A percentile compares a stretch with the other conserved stretches of the same genome.
These are phyloP conservation scores for Myripristis murdjan DNA, from an alignment of 2,797 vertebrate genomes.

Conservation along the genomic window DNA sequence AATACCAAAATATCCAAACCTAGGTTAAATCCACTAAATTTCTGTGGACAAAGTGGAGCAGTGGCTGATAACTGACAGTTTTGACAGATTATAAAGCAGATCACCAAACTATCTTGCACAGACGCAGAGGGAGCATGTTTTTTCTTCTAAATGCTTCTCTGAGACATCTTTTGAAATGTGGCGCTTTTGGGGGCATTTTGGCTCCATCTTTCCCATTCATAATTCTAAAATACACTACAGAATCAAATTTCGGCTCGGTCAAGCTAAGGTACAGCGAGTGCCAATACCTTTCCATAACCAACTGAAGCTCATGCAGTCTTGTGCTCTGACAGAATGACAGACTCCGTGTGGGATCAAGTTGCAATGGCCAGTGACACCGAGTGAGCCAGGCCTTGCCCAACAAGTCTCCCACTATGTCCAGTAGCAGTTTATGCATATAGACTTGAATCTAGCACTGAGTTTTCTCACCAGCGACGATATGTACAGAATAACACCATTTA, in stretches of 20 bases:
- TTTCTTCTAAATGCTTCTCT: conserved; percentile 11
- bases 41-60: conserved; percentile 22
- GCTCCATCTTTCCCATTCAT: background rate
- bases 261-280: conserved; percentile 16
- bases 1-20: conserved; percentile 31
- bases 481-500: conserved; percentile 71
- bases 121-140: conserved; percentile 31
- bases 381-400: conserved; percentile 36
- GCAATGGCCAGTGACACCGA: conserved; percentile 39
- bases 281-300: conserved; percentile 14
- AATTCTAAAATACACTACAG: conserved; percentile 14
- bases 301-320: conserved; percentile 19
- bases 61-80: conserved; percentile 20
- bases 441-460: conserved; percentile 68
- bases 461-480: conserved; percentile 69
- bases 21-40: conserved; percentile 42
- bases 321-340: conserved; percentile 41
- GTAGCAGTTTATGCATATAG: conserved; percentile 51
- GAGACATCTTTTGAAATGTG: conserved; percentile 33
- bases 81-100: conserved; percentile 18
- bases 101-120: conserved; percentile 26
- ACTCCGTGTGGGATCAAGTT: conserved; percentile 35
- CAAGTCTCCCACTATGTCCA: conserved; percentile 45
- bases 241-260: background rate
- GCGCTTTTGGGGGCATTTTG: conserved; percentile 14